These are phyloP conservation scores for Mimas tiliae DNA, from an alignment of 2,888 invertebrate species.

Conservation along the genomic window DNA sequence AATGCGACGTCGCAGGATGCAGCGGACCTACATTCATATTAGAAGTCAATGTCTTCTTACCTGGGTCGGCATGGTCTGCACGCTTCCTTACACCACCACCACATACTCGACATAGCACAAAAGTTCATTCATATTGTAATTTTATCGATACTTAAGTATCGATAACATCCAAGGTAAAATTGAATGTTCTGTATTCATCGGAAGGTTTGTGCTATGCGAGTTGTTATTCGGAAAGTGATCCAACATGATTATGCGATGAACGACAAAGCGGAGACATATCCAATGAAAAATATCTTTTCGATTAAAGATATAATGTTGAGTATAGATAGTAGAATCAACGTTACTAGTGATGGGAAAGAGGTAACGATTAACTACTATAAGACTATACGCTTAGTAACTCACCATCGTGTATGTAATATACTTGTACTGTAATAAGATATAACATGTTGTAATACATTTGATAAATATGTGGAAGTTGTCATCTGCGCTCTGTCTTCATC, in stretches of 20 bases:
- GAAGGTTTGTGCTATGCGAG: conserved; percentile 6
- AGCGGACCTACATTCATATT: conserved; percentile 3
- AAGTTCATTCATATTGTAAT: not conserved
- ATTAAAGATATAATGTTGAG: conserved; percentile 25
- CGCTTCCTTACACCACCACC: conserved; percentile 12
- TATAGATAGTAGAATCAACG: conserved; percentile 25
- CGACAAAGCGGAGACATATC: conserved; percentile 56
- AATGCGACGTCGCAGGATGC: not conserved
- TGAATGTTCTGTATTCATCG: not conserved
- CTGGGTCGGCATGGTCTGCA: not conserved
- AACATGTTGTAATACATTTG: conserved; percentile 1
- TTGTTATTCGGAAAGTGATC: not conserved
- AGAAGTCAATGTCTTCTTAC: conserved; percentile 7
- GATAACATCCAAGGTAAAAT: not conserved
- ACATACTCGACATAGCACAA: not conserved
- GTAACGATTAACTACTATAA: conserved; percentile 1
- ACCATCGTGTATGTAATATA: conserved; percentile 52
- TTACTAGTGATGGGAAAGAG: not conserved
- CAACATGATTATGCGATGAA: conserved; percentile 45
- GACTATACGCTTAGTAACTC: conserved; percentile 38
- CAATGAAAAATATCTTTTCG: not conserved
- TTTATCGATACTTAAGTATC: not conserved
- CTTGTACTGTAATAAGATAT: conserved; percentile 49
- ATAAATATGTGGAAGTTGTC: not conserved
- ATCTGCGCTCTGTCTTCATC: conserved; percentile 20